Percentiles rank a stretch among this genome's conserved stretches.
Evolutionary conservation across 2,888 invertebrate species (phyloP).

Genomic region (Linyphia triangularis): DNA sequence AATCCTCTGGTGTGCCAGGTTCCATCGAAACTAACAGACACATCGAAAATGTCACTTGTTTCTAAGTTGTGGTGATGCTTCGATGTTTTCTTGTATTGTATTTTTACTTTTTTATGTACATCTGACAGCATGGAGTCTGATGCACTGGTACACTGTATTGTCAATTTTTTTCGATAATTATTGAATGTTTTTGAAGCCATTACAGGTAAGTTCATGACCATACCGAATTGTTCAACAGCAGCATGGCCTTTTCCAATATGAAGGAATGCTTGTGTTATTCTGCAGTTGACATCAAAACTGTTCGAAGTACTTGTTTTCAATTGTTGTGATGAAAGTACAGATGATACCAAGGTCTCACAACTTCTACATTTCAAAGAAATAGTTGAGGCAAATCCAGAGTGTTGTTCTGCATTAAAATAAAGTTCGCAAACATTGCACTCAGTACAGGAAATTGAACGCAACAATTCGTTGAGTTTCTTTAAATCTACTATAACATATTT

Average conservation of each 20-base stretch:
- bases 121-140: not conserved
- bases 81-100: not conserved
- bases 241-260: conserved; percentile 7
- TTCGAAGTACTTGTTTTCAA: too few species aligned
- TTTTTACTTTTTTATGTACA: not conserved
- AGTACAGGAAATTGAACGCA: too few species aligned
- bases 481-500: too few species aligned
- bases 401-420: too few species aligned
- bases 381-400: too few species aligned
- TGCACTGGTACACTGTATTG: not conserved
- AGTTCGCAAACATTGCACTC: too few species aligned
- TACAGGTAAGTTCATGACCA: not conserved
- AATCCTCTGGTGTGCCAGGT: not conserved
- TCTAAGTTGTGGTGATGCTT: too few species aligned
- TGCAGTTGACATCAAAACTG: not conserved
- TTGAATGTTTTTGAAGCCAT: not conserved
- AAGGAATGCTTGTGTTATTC: not conserved
- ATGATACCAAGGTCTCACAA: too few species aligned
- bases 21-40: not conserved
- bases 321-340: too few species aligned
- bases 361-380: too few species aligned
- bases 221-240: not conserved
- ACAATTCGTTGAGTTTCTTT: too few species aligned
- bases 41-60: too few species aligned
- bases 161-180: not conserved